Evolutionary conservation across 2,113 vertebrate genomes (phyloP).

Genomic region (Daboia siamensis): DNA sequence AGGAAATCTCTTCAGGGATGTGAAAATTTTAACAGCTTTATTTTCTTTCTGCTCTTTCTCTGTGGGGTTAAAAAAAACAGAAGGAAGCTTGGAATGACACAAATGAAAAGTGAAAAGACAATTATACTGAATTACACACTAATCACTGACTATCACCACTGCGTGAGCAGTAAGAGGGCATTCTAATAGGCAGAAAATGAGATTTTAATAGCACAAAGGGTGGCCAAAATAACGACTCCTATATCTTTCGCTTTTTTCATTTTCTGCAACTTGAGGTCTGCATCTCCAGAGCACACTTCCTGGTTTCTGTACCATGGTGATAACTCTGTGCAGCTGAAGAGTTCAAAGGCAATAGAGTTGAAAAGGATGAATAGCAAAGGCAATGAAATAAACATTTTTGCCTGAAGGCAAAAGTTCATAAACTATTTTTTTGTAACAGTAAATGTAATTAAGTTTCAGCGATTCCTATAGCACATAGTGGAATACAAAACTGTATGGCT

Average conservation of each 20-base stretch:
- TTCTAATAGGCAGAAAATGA: conserved; percentile 99
- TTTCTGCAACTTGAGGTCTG: conserved; percentile 76
- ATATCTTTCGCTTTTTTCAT: conserved; percentile 74
- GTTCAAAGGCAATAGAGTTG: conserved; percentile 80
- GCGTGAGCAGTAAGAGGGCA: conserved; percentile 84
- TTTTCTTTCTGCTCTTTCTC: conserved; percentile 71
- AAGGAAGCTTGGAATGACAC: conserved; percentile 87
- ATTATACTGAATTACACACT: conserved; percentile 99
- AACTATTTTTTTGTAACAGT: conserved; percentile 78
- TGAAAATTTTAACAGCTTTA: conserved; percentile 79
- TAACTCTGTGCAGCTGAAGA: conserved; percentile 82
- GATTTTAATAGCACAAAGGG: conserved; percentile 99
- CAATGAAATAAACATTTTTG: conserved; percentile 84
- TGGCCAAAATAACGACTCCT: conserved; percentile 82
- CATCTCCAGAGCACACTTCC: conserved; percentile 68
- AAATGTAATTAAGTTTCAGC: conserved; percentile 83
- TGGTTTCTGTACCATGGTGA: conserved; percentile 76
- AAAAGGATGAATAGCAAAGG: conserved; percentile 81
- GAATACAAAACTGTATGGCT: conserved; percentile 65
- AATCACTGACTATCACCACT: conserved; percentile 90
- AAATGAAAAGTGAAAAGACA: conserved; percentile 99
- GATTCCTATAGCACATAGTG: conserved; percentile 72
- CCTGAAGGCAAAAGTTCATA: conserved; percentile 81
- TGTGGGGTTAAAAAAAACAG: conserved; percentile 76
- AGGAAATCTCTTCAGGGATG: conserved; percentile 71